These are phyloP conservation scores for Dicrurus megarhynchus DNA, from an alignment of 2,113 vertebrate species.

Conservation along the genomic window DNA sequence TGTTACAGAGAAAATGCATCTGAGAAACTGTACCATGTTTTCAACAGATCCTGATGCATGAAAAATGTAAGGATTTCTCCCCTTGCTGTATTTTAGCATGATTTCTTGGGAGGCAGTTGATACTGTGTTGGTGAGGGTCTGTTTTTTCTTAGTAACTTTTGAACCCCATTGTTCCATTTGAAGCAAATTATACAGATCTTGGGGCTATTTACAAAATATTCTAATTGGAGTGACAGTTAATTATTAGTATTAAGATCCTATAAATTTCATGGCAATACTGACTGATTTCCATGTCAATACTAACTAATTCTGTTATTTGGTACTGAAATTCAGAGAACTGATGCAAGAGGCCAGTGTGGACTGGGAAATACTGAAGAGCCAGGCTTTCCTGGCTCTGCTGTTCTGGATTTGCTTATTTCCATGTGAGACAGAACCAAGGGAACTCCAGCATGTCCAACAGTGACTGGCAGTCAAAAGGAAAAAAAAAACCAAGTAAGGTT, in stretches of 20 bases:
- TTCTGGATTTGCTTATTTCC: background rate
- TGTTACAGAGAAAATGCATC: background rate
- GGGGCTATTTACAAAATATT: background rate
- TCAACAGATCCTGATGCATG: background rate
- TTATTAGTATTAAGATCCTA: background rate
- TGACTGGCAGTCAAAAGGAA: background rate
- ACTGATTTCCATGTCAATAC: background rate
- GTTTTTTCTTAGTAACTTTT: background rate
- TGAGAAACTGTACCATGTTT: background rate
- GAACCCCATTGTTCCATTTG: fast-evolving
- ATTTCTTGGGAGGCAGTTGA: background rate
- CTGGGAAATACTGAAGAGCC: background rate
- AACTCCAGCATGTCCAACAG: background rate
- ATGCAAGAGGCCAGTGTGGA: background rate
- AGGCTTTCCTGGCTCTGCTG: background rate
- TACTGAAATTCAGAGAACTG: background rate
- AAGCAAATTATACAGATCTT: background rate
- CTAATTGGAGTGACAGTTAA: background rate
- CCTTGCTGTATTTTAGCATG: background rate
- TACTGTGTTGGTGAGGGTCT: background rate
- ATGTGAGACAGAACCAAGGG: background rate
- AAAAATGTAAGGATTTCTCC: background rate
- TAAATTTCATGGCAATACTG: background rate
- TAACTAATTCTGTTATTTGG: background rate
- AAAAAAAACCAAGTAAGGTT: background rate